phyloP scores from a whole-genome alignment of 1,140 invertebrate genomes.

The Hormaphis cornu region DNA sequence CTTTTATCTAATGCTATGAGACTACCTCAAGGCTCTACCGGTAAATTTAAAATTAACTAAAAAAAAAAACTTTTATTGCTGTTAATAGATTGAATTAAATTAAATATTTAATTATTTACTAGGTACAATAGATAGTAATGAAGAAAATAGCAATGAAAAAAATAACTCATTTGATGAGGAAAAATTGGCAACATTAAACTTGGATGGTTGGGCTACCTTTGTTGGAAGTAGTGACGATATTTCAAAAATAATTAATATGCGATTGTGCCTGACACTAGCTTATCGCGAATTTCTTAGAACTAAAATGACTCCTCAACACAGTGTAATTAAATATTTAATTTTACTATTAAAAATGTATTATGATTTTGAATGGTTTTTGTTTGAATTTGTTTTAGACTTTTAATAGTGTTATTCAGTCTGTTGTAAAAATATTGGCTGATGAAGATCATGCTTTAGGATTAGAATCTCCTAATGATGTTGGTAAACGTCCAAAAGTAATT shows the following conservation, averaged over 20 bases:
- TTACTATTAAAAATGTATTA: background rate
- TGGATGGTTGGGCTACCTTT: conserved; percentile 4
- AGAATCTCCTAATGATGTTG: conserved; percentile 63
- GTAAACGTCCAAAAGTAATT: conserved; percentile 52
- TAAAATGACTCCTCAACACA: background rate
- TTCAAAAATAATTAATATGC: conserved; percentile 38
- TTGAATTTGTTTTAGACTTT: conserved; percentile 49
- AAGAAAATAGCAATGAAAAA: conserved; percentile 8
- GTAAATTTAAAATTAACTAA: conserved; percentile 42
- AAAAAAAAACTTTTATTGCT: too few relatives aligned
- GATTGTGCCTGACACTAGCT: conserved; percentile 12
- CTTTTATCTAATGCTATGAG: conserved; percentile 63
- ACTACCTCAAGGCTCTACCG: conserved; percentile 53
- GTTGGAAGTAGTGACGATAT: conserved; percentile 9
- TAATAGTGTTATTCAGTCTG: conserved; percentile 58
- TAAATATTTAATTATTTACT: too few relatives aligned
- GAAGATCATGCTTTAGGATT: conserved; percentile 64
- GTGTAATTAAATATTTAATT: conserved; percentile 7
- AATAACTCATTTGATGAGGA: background rate
- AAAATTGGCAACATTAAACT: background rate
- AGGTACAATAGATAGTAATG: too few relatives aligned
- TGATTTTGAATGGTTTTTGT: background rate
- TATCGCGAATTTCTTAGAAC: conserved; percentile 9
- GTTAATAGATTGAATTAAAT: too few relatives aligned
- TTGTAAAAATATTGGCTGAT: conserved; percentile 57